Evolutionary conservation across 92 coral and sea anemone species (phyloP).

Genomic region (Porites evermanni): DNA sequence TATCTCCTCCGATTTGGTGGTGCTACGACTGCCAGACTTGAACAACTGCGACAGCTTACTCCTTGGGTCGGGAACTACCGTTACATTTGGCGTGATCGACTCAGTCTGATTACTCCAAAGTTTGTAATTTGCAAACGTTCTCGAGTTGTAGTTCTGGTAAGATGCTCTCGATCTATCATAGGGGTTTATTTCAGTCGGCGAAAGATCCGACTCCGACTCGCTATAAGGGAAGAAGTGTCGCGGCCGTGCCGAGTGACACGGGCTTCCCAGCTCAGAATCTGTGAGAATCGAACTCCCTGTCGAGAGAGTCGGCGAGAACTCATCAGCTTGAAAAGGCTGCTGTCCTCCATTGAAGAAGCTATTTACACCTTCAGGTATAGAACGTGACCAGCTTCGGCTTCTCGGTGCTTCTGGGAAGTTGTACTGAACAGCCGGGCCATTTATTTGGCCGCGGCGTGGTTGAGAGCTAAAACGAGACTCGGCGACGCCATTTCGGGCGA

Average conservation of each 20-base stretch:
- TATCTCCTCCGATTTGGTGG: slow-evolving; percentile 84
- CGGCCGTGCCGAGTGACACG: slow-evolving; percentile 26
- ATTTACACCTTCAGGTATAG: slow-evolving; percentile 7
- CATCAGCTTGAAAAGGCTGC: slow-evolving; percentile 31
- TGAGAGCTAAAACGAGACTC: slow-evolving; percentile 90
- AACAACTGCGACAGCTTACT: slow-evolving; percentile 76
- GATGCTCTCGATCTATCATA: slow-evolving; percentile 18
- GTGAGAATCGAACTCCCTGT: slow-evolving; percentile 31
- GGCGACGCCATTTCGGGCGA: slow-evolving; percentile 81
- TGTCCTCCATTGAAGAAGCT: slow-evolving; percentile 34
- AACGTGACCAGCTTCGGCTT: slow-evolving; percentile 28
- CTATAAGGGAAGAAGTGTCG: slow-evolving; percentile 25
- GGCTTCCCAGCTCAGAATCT: slow-evolving; percentile 28
- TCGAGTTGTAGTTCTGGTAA: slow-evolving; percentile 49
- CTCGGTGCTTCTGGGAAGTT: slow-evolving; percentile 51
- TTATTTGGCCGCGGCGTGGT: slow-evolving; percentile 65
- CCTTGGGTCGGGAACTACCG: slow-evolving; percentile 86
- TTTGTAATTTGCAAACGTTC: slow-evolving; percentile 71
- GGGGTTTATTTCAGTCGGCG: slow-evolving; percentile 36
- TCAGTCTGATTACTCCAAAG: slow-evolving; percentile 68
- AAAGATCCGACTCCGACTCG: slow-evolving; percentile 27
- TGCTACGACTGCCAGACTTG: slow-evolving; percentile 60
- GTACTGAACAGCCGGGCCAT: slow-evolving; percentile 51
- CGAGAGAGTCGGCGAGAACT: slow-evolving; percentile 41
- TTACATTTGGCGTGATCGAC: slow-evolving; percentile 84